phyloP scores from a whole-genome alignment of 2,888 invertebrate species.

The Chrysomela aeneicollis region DNA sequence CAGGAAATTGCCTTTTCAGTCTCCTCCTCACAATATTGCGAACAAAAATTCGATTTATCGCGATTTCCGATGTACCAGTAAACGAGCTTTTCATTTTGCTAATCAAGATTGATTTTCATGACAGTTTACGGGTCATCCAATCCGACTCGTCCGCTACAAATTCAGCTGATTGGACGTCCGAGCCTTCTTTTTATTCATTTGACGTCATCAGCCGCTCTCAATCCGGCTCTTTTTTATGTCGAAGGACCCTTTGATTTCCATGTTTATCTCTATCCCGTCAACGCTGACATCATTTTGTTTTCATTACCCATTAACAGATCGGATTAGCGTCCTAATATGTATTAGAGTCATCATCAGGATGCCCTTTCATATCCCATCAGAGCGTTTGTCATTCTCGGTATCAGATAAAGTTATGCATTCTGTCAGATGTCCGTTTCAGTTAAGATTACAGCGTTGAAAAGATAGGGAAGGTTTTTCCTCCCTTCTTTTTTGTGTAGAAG shows the following conservation, averaged over 20 bases:
- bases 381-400: too few relatives aligned
- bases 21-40: not conserved
- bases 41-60: not conserved
- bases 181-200: not conserved
- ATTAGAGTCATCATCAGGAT: not conserved
- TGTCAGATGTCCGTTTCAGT: too few relatives aligned
- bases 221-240: not conserved
- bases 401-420: too few relatives aligned
- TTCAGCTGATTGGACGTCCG: not conserved
- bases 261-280: not conserved
- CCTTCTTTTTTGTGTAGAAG: too few relatives aligned
- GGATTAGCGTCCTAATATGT: not conserved
- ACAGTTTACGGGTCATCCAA: not conserved
- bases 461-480: too few relatives aligned
- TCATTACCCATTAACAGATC: not conserved
- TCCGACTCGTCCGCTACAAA: not conserved
- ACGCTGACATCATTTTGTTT: not conserved
- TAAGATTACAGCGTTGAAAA: too few relatives aligned
- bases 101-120: constrained; percentile 5
- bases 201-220: not conserved
- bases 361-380: too few relatives aligned
- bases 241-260: not conserved
- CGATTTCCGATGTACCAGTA: not conserved
- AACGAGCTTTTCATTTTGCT: not conserved
- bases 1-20: not conserved